Evolutionary conservation across 2,113 vertebrate genomes (phyloP).

Genomic region (Pungitius pungitius): DNA sequence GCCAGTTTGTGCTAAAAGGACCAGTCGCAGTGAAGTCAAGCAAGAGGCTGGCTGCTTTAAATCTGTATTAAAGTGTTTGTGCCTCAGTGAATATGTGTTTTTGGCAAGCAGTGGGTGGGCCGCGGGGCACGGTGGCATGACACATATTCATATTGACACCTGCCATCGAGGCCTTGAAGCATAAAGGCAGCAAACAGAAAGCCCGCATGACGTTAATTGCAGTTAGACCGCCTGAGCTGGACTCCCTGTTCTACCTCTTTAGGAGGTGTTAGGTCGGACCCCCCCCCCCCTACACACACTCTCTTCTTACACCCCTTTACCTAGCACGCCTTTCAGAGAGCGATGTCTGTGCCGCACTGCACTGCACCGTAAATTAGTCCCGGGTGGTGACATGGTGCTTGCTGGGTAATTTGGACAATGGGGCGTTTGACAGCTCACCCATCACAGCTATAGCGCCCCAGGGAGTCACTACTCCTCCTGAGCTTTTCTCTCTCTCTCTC

Average conservation of each 20-base stretch:
- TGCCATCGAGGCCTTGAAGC: slow-evolving; percentile 67
- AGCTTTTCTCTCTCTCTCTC: slow-evolving; percentile 66
- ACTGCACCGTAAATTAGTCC: slow-evolving; percentile 84
- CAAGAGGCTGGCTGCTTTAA: slow-evolving; percentile 52
- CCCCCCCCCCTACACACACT: slow-evolving; percentile 6
- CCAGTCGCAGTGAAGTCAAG: slow-evolving; percentile 64
- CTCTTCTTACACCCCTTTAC: slow-evolving; percentile 17
- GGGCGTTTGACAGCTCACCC: slow-evolving; percentile 89
- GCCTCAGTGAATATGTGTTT: slow-evolving; percentile 54
- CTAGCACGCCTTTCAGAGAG: slow-evolving; percentile 59
- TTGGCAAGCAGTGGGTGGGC: slow-evolving; percentile 45
- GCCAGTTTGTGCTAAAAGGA: slow-evolving; percentile 56
- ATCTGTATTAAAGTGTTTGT: slow-evolving; percentile 62
- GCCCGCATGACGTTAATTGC: slow-evolving; percentile 69
- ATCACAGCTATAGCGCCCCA: slow-evolving; percentile 79
- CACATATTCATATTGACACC: slow-evolving; percentile 71
- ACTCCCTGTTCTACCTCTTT: slow-evolving; percentile 39
- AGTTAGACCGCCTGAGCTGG: slow-evolving; percentile 9
- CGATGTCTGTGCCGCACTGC: slow-evolving; percentile 57
- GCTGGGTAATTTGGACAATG: slow-evolving; percentile 86
- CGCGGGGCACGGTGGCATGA: slow-evolving; percentile 34
- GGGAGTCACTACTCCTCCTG: slow-evolving; percentile 80
- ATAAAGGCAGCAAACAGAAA: slow-evolving; percentile 53
- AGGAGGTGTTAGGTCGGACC: slow-evolving; percentile 38
- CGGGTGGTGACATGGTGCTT: slow-evolving; percentile 81